Conservation (phyloP, 2,888 invertebrate species). For the Oligia strigilis region DNA sequence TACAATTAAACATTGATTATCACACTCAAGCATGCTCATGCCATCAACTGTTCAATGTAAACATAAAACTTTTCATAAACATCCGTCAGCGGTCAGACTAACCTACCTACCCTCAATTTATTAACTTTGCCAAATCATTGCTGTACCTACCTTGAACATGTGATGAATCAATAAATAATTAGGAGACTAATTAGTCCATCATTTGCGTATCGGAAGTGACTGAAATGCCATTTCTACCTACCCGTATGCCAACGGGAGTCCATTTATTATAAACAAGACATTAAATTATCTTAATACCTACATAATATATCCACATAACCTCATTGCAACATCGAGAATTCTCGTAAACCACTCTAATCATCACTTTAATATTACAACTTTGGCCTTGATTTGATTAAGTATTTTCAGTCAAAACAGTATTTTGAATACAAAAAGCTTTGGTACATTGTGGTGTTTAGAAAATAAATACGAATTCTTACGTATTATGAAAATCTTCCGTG, state of each 20-base stretch:
- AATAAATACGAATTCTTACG: constrained; percentile 33
- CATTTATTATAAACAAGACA: constrained; percentile 18
- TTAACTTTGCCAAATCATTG: constrained; percentile 11
- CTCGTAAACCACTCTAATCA: constrained; percentile 39
- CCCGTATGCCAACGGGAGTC: not conserved
- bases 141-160: not conserved
- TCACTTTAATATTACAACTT: constrained; percentile 40
- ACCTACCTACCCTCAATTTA: not conserved
- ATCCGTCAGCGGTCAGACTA: not conserved
- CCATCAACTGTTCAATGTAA: not conserved
- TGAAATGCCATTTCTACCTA: not conserved
- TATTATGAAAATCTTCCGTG: constrained; percentile 11
- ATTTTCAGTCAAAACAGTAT: constrained; percentile 39
- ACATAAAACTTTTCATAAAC: not conserved
- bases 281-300: constrained; percentile 35
- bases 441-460: constrained; percentile 15
- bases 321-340: constrained; percentile 22
- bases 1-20: constrained; percentile 1
- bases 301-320: constrained; percentile 34
- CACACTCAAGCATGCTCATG: not conserved
- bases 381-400: constrained; percentile 49
- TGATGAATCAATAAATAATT: constrained; percentile 29
- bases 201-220: not conserved
- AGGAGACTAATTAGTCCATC: not conserved
- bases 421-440: constrained; percentile 30